phyloP scores from a whole-genome alignment of 2,888 invertebrate genomes.

The Empis stercorea region DNA sequence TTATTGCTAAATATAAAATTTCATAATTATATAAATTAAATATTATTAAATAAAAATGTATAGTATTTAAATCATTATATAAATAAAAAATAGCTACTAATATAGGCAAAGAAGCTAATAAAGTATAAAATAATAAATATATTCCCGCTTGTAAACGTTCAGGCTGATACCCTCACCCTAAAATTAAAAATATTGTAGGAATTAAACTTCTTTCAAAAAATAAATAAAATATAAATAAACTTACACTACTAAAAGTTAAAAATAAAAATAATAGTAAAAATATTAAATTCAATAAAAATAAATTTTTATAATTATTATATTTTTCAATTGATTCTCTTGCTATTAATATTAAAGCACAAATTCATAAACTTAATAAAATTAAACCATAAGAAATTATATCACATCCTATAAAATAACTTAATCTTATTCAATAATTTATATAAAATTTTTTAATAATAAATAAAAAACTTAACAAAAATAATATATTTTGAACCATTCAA shows the following conservation, averaged over 20 bases:
- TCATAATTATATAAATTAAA: slow-evolving; percentile 32
- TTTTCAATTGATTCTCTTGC: slow-evolving; percentile 38
- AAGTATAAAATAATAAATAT: slow-evolving; percentile 59
- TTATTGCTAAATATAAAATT: slow-evolving; percentile 42
- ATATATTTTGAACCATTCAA: slow-evolving; percentile 41
- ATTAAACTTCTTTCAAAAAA: slow-evolving; percentile 57
- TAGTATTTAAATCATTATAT: slow-evolving; percentile 30
- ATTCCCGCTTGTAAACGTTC: slow-evolving; percentile 53
- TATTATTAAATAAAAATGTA: slow-evolving; percentile 42
- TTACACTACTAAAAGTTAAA: slow-evolving; percentile 43
- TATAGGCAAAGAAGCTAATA: slow-evolving; percentile 48
- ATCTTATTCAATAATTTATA: slow-evolving; percentile 30
- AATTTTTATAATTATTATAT: slow-evolving; percentile 37
- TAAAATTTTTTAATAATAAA: slow-evolving; percentile 36
- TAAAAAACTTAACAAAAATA: slow-evolving; percentile 40
- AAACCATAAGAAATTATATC: slow-evolving; percentile 43
- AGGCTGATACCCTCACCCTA: slow-evolving; percentile 54
- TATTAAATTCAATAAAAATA: slow-evolving; percentile 42
- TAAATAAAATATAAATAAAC: slow-evolving; percentile 54
- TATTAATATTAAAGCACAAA: slow-evolving; percentile 46
- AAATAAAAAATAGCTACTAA: slow-evolving; percentile 25
- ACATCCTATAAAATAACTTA: slow-evolving; percentile 31
- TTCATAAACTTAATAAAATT: slow-evolving; percentile 46
- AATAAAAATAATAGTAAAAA: slow-evolving; percentile 43
- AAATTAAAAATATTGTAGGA: slow-evolving; percentile 52